Evolutionary conservation across 2,888 invertebrate genomes (phyloP).

Genomic region (Philereme transversata): DNA sequence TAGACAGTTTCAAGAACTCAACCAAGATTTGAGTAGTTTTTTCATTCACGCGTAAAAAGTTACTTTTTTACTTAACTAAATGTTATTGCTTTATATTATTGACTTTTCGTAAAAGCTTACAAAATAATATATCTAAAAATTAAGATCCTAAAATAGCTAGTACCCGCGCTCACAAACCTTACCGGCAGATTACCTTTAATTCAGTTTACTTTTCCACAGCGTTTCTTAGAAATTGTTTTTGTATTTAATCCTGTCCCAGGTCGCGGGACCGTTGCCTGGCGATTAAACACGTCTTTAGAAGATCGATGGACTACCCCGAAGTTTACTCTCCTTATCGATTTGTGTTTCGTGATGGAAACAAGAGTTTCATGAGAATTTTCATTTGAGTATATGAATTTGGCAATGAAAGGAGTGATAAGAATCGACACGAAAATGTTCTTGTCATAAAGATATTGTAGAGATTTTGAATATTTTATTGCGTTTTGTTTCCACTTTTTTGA

Average conservation of each 20-base stretch:
- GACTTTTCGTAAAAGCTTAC: too few relatives aligned
- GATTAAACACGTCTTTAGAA: slow-evolving; percentile 62
- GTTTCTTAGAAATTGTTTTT: slow-evolving; percentile 48
- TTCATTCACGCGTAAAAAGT: too few relatives aligned
- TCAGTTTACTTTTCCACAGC: slow-evolving; percentile 25
- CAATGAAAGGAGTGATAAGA: slow-evolving; percentile 14
- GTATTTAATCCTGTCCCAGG: slow-evolving; percentile 59
- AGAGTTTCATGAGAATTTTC: slow-evolving; percentile 12
- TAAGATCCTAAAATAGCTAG: too few relatives aligned
- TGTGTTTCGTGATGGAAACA: slow-evolving; percentile 27
- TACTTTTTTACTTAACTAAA: too few relatives aligned
- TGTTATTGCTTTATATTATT: too few relatives aligned
- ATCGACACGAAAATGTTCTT: slow-evolving; percentile 19
- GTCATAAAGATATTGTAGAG: neutral
- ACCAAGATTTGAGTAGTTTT: too few relatives aligned
- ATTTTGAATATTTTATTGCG: too few relatives aligned
- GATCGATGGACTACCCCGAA: slow-evolving; percentile 50
- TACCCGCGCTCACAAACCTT: neutral
- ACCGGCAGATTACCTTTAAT: slow-evolving; percentile 14
- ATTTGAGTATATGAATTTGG: slow-evolving; percentile 16
- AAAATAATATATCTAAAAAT: too few relatives aligned
- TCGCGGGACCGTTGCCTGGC: slow-evolving; percentile 50
- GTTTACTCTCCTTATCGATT: slow-evolving; percentile 45
- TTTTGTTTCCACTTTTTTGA: too few relatives aligned
- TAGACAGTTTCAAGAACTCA: too few relatives aligned